These are phyloP conservation scores for Leptinotarsa tumamoca DNA, from an alignment of 2,888 invertebrate species.

Conservation along the genomic window DNA sequence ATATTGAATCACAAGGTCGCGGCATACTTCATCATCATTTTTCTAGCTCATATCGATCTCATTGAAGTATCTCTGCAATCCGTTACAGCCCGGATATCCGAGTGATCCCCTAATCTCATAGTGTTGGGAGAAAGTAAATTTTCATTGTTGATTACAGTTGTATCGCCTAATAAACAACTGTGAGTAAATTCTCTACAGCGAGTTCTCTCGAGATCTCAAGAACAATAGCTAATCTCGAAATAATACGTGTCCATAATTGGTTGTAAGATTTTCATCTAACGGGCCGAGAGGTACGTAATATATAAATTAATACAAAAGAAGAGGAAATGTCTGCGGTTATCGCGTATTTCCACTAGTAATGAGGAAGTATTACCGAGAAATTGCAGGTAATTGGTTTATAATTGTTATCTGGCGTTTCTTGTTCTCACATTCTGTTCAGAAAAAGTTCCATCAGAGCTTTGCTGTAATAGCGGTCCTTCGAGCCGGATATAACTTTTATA, in stretches of 20 bases:
- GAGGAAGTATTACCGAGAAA: background rate
- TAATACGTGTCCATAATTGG: slow-evolving; percentile 20
- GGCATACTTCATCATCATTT: background rate
- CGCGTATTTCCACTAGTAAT: slow-evolving; percentile 6
- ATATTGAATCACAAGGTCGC: too few relatives aligned
- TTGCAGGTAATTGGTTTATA: background rate
- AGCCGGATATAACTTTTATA: background rate
- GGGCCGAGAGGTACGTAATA: background rate
- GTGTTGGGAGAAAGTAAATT: slow-evolving; percentile 16
- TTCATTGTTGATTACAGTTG: slow-evolving; percentile 19
- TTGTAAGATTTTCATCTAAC: slow-evolving; percentile 28
- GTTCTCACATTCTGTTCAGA: background rate
- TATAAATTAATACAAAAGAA: slow-evolving; percentile 11
- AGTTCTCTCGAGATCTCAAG: slow-evolving; percentile 12
- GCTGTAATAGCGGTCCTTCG: background rate
- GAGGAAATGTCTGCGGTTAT: slow-evolving; percentile 17
- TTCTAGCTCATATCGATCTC: background rate
- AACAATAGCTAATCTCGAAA: slow-evolving; percentile 25
- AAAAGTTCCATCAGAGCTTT: background rate
- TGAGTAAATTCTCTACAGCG: slow-evolving; percentile 23
- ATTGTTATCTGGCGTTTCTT: slow-evolving; percentile 7
- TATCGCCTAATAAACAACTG: slow-evolving; percentile 1
- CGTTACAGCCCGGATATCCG: background rate
- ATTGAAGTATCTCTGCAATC: background rate
- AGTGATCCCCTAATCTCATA: background rate